Evolutionary conservation across 2,888 invertebrate species (phyloP).

Genomic region (Chydorus sphaericus): DNA sequence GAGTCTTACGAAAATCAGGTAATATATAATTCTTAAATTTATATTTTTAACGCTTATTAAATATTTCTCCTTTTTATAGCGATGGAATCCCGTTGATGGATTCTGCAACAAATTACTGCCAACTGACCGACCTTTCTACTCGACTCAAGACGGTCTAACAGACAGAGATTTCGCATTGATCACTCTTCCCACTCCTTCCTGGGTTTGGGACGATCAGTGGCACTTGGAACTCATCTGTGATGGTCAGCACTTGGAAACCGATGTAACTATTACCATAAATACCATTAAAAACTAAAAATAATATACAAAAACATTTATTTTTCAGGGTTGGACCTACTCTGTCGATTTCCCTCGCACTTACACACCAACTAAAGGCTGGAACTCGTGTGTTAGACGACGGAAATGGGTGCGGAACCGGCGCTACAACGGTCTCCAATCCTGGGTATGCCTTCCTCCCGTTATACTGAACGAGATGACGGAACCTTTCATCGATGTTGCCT

Average conservation of each 20-base stretch:
- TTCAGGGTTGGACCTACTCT: conserved; percentile 74
- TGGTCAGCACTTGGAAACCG: conserved; percentile 73
- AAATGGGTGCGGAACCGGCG: conserved; percentile 78
- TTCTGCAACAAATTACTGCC: conserved; percentile 69
- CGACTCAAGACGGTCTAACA: conserved; percentile 63
- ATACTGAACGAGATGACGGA: conserved; percentile 38
- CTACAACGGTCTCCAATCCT: conserved; percentile 77
- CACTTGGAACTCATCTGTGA: conserved; percentile 66
- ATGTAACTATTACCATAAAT: conserved; percentile 36
- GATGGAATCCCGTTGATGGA: conserved; percentile 82
- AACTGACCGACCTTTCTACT: conserved; percentile 75
- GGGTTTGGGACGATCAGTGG: conserved; percentile 96
- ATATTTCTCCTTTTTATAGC: too few species aligned
- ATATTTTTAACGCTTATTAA: too few species aligned
- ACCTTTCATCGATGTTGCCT: conserved; percentile 79
- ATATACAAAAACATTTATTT: conserved; percentile 7
- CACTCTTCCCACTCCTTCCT: conserved; percentile 77
- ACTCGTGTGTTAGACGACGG: conserved; percentile 72
- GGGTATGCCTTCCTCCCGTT: conserved; percentile 60
- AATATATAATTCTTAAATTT: too few species aligned
- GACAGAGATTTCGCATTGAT: conserved; percentile 67
- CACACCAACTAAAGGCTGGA: conserved; percentile 67
- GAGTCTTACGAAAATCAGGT: conserved; percentile 79
- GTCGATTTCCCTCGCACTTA: conserved; percentile 78
- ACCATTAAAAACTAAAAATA: background rate